phyloP scores from a whole-genome alignment of 1,140 invertebrate species.

The Solenopsis invicta region DNA sequence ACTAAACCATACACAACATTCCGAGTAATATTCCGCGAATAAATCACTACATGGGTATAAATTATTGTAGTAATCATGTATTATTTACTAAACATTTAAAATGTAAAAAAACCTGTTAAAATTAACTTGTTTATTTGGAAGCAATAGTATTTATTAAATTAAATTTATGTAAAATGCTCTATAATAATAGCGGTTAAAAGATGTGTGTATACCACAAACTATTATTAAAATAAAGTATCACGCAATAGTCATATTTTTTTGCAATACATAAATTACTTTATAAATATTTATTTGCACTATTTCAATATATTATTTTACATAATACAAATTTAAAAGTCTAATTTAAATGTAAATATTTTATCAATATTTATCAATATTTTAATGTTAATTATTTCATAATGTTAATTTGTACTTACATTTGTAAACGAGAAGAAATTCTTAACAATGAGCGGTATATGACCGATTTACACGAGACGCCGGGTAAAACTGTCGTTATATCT shows the following conservation, averaged over 20 bases:
- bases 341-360: not conserved
- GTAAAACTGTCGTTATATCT: constrained; percentile 46
- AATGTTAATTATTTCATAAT: not conserved
- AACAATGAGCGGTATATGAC: not conserved
- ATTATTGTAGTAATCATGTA: not conserved
- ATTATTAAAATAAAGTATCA: not conserved
- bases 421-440: not conserved
- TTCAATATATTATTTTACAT: constrained; percentile 6
- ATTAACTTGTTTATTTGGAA: not conserved
- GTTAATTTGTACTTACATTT: constrained; percentile 36
- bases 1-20: not conserved
- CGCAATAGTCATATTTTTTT: not conserved
- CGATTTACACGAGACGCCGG: constrained; percentile 10
- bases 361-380: too few relatives aligned
- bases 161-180: not conserved
- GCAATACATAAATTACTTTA: not conserved
- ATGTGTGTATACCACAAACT: too few relatives aligned
- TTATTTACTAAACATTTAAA: not conserved
- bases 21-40: not conserved
- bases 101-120: not conserved
- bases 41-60: not conserved
- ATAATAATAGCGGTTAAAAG: not conserved
- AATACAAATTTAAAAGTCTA: too few relatives aligned
- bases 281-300: not conserved
- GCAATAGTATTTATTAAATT: not conserved